phyloP scores from a whole-genome alignment of 2,797 vertebrate species.

The Melanotaenia boesemani region DNA sequence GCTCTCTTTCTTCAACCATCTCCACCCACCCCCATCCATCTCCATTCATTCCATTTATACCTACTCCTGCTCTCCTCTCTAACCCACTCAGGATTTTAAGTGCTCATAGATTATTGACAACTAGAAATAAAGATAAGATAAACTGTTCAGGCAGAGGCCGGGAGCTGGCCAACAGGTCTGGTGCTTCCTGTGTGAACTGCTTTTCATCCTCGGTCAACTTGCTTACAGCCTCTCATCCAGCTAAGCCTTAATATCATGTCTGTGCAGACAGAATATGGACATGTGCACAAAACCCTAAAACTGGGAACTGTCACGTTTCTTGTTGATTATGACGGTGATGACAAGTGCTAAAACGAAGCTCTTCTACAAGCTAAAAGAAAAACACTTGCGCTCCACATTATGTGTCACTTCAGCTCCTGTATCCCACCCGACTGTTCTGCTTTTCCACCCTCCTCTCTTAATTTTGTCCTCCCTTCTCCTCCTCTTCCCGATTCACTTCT shows the following conservation, averaged over 20 bases:
- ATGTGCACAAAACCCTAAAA: constrained; percentile 32
- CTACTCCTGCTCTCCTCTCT: constrained; percentile 30
- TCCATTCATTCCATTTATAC: constrained; percentile 53
- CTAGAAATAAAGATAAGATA: constrained; percentile 72
- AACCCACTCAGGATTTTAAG: constrained; percentile 63
- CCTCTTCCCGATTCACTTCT: constrained; percentile 60
- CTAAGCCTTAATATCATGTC: constrained; percentile 41
- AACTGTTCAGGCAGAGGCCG: constrained; percentile 53
- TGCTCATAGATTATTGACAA: constrained; percentile 75
- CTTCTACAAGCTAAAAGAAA: constrained; percentile 44
- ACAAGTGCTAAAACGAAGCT: constrained; percentile 46
- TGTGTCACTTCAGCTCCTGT: constrained; percentile 45
- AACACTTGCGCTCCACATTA: constrained; percentile 55
- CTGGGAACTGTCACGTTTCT: constrained; percentile 40
- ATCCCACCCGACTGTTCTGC: constrained; percentile 35
- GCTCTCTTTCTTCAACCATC: constrained; percentile 35
- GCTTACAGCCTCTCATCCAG: constrained; percentile 24
- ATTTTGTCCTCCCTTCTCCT: constrained; percentile 37
- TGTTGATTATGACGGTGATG: constrained; percentile 21
- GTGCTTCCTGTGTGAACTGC: constrained; percentile 43
- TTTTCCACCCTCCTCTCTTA: constrained; percentile 51
- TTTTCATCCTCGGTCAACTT: constrained; percentile 35
- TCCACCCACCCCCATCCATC: constrained; percentile 9
- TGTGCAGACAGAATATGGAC: constrained; percentile 38
- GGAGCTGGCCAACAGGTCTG: constrained; percentile 52